These are phyloP conservation scores for Drosophila nigricruria DNA, from an alignment of 2,888 invertebrate genomes.

Conservation along the genomic window DNA sequence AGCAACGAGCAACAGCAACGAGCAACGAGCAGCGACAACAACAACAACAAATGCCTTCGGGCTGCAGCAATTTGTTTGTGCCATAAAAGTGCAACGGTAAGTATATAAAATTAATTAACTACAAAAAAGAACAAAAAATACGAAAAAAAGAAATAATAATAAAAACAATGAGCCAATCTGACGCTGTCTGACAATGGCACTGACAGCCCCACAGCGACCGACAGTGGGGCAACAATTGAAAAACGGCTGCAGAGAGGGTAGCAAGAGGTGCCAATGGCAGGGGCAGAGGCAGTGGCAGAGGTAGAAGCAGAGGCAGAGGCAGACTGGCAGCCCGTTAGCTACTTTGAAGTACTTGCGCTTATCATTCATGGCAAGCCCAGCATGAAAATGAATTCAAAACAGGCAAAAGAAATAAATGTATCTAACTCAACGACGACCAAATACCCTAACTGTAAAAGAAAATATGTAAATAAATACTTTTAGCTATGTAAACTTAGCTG, in stretches of 20 bases:
- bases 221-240: slow-evolving; percentile 7
- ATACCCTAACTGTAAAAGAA: slow-evolving; percentile 13
- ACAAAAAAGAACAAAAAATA: slow-evolving; percentile 35
- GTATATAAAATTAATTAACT: slow-evolving; percentile 74
- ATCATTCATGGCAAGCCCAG: slow-evolving; percentile 56
- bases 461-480: too few relatives aligned
- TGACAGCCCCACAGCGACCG: slow-evolving; percentile 11
- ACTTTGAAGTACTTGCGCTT: slow-evolving; percentile 60
- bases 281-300: background rate
- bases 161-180: slow-evolving; percentile 60
- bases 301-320: background rate
- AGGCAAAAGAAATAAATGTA: background rate
- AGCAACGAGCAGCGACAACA: slow-evolving; percentile 4
- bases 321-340: slow-evolving; percentile 23
- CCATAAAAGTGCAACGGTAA: slow-evolving; percentile 71
- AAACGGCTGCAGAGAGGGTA: background rate
- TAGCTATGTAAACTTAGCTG: background rate
- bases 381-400: slow-evolving; percentile 38
- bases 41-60: slow-evolving; percentile 25
- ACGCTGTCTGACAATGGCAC: slow-evolving; percentile 37
- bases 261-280: background rate
- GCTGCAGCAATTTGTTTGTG: slow-evolving; percentile 44
- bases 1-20: background rate
- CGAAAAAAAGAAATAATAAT: slow-evolving; percentile 1
- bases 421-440: background rate